A percentile compares a stretch with the other conserved stretches of the same genome.
Evolutionary conservation across 92 coral and sea anemone genomes (phyloP).

Genomic region (Epizoanthus stellaris): DNA sequence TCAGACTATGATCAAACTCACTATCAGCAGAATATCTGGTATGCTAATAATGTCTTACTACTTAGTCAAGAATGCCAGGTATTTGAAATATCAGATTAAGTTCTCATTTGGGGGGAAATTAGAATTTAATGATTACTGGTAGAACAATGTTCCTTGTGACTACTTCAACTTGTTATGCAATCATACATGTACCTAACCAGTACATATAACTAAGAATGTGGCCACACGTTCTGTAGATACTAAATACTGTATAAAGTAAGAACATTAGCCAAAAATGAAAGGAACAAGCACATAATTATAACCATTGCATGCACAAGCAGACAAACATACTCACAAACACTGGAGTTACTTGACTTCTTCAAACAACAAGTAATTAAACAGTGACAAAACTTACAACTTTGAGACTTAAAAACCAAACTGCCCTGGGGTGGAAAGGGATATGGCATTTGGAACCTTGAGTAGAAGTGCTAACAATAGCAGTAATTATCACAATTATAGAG

Average conservation of each 20-base stretch:
- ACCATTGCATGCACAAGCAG: neutral
- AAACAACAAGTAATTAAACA: neutral
- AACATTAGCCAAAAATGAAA: too few species aligned
- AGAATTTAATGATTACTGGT: neutral
- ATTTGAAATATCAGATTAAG: constrained; percentile 30
- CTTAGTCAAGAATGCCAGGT: constrained; percentile 11
- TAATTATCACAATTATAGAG: too few species aligned
- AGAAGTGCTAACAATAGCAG: too few species aligned
- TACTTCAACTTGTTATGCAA: neutral
- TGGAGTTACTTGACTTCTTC: neutral
- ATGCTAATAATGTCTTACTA: neutral
- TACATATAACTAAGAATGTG: neutral
- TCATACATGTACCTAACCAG: neutral
- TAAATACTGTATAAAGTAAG: too few species aligned
- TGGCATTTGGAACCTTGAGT: too few species aligned
- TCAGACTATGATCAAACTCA: too few species aligned
- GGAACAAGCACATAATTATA: too few species aligned
- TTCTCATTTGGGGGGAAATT: constrained; percentile 7
- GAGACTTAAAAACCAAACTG: neutral
- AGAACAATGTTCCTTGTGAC: neutral
- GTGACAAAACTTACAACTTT: neutral
- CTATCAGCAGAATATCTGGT: neutral
- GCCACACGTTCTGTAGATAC: neutral
- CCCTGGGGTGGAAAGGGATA: neutral
- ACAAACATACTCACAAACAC: neutral